These are phyloP conservation scores for Urosaurus nigricauda DNA, from an alignment of 2,797 vertebrate genomes.

Conservation along the genomic window DNA sequence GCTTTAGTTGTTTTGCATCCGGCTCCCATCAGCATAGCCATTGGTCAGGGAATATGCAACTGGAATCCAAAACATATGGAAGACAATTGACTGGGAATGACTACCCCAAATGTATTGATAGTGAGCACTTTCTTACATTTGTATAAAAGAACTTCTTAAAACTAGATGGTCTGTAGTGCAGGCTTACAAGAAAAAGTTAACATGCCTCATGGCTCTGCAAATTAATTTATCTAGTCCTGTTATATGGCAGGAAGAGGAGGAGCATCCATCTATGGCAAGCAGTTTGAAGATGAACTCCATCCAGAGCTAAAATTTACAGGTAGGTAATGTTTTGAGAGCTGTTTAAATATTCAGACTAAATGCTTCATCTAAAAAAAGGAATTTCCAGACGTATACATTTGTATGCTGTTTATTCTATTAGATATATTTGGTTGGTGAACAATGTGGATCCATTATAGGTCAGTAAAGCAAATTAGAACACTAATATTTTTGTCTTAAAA, in stretches of 20 bases:
- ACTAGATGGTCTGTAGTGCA: neutral
- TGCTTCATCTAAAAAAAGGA: neutral
- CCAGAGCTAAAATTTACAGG: constrained; percentile 92
- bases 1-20: neutral
- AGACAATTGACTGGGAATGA: neutral
- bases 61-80: neutral
- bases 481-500: neutral
- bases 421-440: neutral
- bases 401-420: neutral
- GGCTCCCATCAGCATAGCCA: neutral
- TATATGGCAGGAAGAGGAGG: constrained; percentile 86
- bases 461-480: neutral
- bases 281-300: constrained; percentile 93
- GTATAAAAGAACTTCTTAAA: neutral
- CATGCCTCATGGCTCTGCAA: neutral
- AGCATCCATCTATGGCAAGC: constrained; percentile 91
- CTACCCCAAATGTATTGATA: neutral
- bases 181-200: neutral
- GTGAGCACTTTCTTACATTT: neutral
- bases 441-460: neutral
- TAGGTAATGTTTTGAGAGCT: constrained; percentile 56
- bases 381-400: neutral
- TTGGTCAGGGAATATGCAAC: neutral
- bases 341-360: neutral
- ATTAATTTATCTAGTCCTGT: constrained; percentile 24